Base-by-base conservation (phyloP, 2,113 vertebrate species). In the Callipepla squamata region DNA sequence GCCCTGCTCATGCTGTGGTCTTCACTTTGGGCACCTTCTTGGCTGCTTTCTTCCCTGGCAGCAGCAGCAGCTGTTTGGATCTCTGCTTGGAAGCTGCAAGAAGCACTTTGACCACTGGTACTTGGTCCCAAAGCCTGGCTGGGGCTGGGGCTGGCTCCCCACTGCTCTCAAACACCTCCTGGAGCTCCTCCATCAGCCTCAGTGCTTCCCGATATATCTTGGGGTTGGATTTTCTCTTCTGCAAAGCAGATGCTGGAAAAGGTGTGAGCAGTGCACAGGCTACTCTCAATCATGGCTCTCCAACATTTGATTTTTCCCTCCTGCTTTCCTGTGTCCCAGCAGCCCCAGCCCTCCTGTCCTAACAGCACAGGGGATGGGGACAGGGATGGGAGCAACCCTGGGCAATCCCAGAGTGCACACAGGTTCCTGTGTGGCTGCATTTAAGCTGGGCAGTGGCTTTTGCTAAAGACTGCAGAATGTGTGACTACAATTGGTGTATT, bases 161-260 rank as follows among this genome's bases (percentile, higher is more conserved):
- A 2, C 88, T 12, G 0, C 28, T 48, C 65, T 78, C 32, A 7
- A 97, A 97, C 17, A 96, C 92, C 2, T 82, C 59, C 6, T 51
- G 96, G 62, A 97, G 91, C 40, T 97, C 96, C 75, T 95, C 89
- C 85, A 97, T 68, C 72, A 97, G 89, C 47, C 28, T 44, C 67
- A 59, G 67, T 10, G 96, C 97, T 30, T 98, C 96, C 59, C 32
- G 44, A 28, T 97, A 94, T 8, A 89, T 90, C 32, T 89, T 87
- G 72, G 79, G 92, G 75, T 65, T 95, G 26, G 57, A 45, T 25
- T 75, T 82, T 36, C 13, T 93, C 62, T 34, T 38, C 4, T 48
- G 63, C 73, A 95, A 30, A 58, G 72, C 23, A 14, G 80, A 80
- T 0, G 3, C 89, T 94, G 59, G 65, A 48, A 57, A 69, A 86